Evolutionary conservation across 2,113 vertebrate genomes (phyloP).

Genomic region (Ctenodactylus gundi): DNA sequence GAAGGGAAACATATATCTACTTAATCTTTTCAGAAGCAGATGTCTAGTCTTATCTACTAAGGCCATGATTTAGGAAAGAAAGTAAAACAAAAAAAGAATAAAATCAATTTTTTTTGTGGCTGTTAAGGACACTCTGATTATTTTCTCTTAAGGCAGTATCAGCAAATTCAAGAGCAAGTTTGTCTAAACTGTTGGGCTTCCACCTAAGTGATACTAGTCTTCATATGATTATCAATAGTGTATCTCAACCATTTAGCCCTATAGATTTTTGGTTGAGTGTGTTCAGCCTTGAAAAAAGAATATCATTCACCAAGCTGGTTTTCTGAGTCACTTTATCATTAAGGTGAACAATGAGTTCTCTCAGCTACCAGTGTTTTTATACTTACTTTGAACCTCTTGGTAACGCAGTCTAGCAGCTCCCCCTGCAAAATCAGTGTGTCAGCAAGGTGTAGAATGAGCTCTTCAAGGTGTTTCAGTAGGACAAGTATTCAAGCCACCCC

Average conservation of each 20-base stretch:
- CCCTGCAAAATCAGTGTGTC: background rate
- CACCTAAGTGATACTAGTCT: background rate
- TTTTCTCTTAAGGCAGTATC: background rate
- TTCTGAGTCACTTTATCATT: background rate
- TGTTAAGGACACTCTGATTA: background rate
- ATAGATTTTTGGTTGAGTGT: slow-evolving; percentile 19
- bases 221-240: slow-evolving; percentile 11
- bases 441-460: background rate
- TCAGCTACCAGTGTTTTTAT: background rate
- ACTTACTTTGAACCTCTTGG: background rate
- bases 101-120: background rate
- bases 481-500: background rate
- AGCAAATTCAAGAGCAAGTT: background rate
- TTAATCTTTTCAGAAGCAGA: background rate
- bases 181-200: background rate
- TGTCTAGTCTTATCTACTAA: background rate
- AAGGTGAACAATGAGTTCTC: background rate
- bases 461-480: background rate
- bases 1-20: background rate
- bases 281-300: slow-evolving; percentile 37
- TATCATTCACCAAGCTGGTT: slow-evolving; percentile 44
- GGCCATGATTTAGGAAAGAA: background rate
- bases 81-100: background rate
- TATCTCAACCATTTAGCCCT: background rate
- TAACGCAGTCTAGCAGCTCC: background rate